phyloP scores from a whole-genome alignment of 1,140 invertebrate species.

The Lordiphosa mommai region DNA sequence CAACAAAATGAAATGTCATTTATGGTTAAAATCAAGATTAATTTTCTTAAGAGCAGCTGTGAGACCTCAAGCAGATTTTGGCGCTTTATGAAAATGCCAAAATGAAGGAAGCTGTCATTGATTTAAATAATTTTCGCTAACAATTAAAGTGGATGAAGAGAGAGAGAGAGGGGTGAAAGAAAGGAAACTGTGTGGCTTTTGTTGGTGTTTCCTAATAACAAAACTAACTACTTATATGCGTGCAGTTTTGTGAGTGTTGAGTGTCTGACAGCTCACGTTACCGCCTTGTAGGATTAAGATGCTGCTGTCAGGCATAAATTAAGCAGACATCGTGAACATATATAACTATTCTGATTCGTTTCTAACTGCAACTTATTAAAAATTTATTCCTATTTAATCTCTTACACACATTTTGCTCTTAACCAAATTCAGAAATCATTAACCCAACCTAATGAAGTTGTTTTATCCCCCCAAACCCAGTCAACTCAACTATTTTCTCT shows the following conservation, averaged over 20 bases:
- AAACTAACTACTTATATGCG: neutral
- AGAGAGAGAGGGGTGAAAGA: neutral
- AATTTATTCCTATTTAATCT: neutral
- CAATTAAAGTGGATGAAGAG: conserved; percentile 16
- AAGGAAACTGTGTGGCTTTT: too few species aligned
- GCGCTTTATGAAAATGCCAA: neutral
- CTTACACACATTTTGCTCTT: conserved; percentile 11
- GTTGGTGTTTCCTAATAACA: neutral
- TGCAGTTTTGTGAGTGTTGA: conserved; percentile 1
- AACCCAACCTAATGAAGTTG: conserved; percentile 36
- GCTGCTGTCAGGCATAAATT: conserved; percentile 67
- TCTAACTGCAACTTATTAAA: too few species aligned
- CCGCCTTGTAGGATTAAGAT: conserved; percentile 60
- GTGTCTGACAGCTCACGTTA: conserved; percentile 51
- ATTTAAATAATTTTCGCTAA: conserved; percentile 10
- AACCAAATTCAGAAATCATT: conserved; percentile 25
- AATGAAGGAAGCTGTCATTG: conserved; percentile 2
- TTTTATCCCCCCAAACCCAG: conserved; percentile 12
- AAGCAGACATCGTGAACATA: too few species aligned
- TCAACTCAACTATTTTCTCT: conserved; percentile 28
- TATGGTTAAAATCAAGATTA: conserved; percentile 27
- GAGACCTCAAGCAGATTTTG: conserved; percentile 11
- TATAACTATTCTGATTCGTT: too few species aligned
- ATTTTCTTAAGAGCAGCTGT: conserved; percentile 19
- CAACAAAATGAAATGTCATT: conserved; percentile 27